A percentile compares a stretch with the other conserved stretches of the same genome.
Evolutionary conservation across 2,797 vertebrate species (phyloP).

Genomic region (Poeciliopsis presidionis): DNA sequence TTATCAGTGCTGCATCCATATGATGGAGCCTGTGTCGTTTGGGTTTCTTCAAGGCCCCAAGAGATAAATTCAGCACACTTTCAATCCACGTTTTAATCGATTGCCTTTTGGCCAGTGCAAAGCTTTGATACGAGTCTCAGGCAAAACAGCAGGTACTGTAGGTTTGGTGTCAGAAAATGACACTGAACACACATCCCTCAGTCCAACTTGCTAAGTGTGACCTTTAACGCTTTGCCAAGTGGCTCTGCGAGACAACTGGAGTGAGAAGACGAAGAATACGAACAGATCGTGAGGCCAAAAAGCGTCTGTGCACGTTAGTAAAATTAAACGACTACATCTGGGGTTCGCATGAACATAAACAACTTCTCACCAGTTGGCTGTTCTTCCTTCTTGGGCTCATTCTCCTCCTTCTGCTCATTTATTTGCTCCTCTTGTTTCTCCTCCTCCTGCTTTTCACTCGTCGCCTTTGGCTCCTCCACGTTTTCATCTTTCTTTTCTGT

Average conservation of each 20-base stretch:
- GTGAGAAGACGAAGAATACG: too few relatives aligned
- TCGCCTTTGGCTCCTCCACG: constrained; percentile 44
- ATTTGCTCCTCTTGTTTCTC: constrained; percentile 4
- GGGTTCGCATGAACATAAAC: not conserved
- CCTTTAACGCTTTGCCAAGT: not conserved
- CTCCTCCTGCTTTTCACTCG: constrained; percentile 39
- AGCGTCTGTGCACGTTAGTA: not conserved
- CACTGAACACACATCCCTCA: not conserved
- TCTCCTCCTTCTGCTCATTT: constrained; percentile 12
- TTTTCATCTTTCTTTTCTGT: constrained; percentile 60
- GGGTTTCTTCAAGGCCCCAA: not conserved
- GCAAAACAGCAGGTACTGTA: not conserved
- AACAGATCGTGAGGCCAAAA: not conserved
- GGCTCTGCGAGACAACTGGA: not conserved
- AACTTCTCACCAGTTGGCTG: constrained; percentile 35
- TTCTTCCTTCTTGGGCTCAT: constrained; percentile 35
- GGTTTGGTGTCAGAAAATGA: not conserved
- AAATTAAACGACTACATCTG: not conserved
- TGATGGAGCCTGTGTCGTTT: not conserved
- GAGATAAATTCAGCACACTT: too few relatives aligned
- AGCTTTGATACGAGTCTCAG: not conserved
- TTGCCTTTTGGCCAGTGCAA: not conserved
- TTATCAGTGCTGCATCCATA: not conserved
- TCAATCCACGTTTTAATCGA: not conserved
- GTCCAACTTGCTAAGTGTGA: not conserved